phyloP scores from a whole-genome alignment of 1,140 invertebrate species.

The Aradophagus sp. region DNA sequence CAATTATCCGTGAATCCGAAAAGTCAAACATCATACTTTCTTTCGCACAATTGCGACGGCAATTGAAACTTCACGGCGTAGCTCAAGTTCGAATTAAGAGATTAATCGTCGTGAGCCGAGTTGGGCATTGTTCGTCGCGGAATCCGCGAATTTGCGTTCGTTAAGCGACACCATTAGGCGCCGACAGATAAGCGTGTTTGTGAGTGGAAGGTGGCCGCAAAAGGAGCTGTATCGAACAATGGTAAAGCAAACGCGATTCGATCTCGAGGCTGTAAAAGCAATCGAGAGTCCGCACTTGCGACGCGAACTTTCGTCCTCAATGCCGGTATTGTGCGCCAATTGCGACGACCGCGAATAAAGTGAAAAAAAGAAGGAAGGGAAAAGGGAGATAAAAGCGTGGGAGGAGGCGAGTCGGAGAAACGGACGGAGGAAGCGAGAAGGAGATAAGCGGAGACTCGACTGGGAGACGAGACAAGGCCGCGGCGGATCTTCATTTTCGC shows the following conservation, averaged over 20 bases:
- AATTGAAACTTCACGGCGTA: no score
- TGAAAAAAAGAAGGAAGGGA: slow-evolving; percentile 24
- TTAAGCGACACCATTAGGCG: slow-evolving; percentile 33
- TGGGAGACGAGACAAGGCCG: slow-evolving; percentile 56
- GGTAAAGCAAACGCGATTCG: slow-evolving; percentile 51
- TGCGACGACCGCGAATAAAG: slow-evolving; percentile 51
- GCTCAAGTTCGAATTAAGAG: no score
- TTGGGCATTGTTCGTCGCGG: no score
- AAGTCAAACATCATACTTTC: no score
- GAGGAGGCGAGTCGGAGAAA: slow-evolving; percentile 11
- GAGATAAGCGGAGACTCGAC: slow-evolving; percentile 30
- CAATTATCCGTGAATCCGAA: no score
- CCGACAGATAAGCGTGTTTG: slow-evolving; percentile 39
- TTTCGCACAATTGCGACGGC: no score
- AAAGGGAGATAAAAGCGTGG: slow-evolving; percentile 27
- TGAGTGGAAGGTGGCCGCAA: slow-evolving; percentile 22
- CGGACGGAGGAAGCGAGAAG: slow-evolving; percentile 5
- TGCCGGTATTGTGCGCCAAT: slow-evolving; percentile 52
- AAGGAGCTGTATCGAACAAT: slow-evolving; percentile 54
- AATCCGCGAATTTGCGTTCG: slow-evolving; percentile 18
- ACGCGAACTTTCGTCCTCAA: slow-evolving; percentile 46
- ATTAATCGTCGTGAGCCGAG: no score
- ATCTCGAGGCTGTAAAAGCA: slow-evolving; percentile 50
- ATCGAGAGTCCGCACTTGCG: slow-evolving; percentile 46
- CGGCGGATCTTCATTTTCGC: slow-evolving; percentile 66